These are phyloP conservation scores for Myripristis murdjan DNA, from an alignment of 2,797 vertebrate species.

Conservation along the genomic window DNA sequence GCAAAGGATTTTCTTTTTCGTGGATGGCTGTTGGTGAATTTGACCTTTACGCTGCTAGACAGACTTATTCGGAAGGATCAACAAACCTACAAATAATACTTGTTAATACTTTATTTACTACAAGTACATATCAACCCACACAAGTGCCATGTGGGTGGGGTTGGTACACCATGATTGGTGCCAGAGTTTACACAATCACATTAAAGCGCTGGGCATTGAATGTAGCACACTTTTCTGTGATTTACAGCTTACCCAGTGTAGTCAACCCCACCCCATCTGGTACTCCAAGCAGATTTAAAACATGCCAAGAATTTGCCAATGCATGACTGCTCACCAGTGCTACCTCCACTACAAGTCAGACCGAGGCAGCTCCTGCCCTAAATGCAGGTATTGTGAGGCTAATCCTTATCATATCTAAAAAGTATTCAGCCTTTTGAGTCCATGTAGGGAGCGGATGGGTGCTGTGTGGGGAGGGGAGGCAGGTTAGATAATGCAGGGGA, in stretches of 20 bases:
- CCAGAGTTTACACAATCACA: conserved; percentile 35
- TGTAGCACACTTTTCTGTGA: not conserved
- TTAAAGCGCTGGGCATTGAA: conserved; percentile 9
- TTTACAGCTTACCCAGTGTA: not conserved
- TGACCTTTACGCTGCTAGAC: not conserved
- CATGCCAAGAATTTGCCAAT: not conserved
- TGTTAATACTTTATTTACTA: conserved; percentile 30
- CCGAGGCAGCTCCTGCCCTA: conserved; percentile 16
- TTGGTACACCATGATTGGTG: conserved; percentile 24
- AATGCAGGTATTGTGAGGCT: not conserved
- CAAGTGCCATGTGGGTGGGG: conserved; percentile 58
- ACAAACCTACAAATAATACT: not conserved
- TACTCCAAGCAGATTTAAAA: not conserved
- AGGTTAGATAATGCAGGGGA: conserved; percentile 31
- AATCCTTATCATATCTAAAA: not conserved
- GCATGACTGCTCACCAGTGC: not conserved
- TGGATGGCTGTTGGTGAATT: not conserved
- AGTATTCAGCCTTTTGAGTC: not conserved
- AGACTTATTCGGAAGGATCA: not conserved
- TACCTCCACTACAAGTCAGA: not conserved
- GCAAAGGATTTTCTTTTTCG: not conserved
- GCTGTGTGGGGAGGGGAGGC: not conserved
- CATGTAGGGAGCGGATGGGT: conserved; percentile 31
- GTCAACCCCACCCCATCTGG: not conserved
- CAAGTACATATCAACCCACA: conserved; percentile 30